phyloP scores from a whole-genome alignment of 2,797 vertebrate species.

The Onychomys leucogaster region DNA sequence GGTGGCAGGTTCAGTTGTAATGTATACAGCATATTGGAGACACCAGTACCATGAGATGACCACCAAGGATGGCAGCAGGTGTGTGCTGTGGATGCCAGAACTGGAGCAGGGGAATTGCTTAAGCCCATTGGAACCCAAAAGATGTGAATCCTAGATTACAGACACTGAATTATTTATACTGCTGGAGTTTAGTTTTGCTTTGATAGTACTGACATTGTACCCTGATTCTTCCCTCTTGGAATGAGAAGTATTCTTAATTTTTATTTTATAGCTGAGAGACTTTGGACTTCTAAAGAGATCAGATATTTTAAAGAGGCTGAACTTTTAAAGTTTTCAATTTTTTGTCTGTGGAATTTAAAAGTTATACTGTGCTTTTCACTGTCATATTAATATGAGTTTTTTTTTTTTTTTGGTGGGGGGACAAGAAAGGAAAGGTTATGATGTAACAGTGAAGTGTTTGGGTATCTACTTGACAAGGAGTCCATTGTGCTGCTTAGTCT shows the following conservation, averaged over 20 bases:
- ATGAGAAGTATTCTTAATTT: too few species aligned
- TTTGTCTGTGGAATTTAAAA: background rate
- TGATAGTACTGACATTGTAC: too few species aligned
- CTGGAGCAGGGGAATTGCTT: background rate
- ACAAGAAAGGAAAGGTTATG: too few species aligned
- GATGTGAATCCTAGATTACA: background rate
- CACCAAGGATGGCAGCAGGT: background rate
- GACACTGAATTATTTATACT: background rate
- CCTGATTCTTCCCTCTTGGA: too few species aligned
- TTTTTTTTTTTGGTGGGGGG: too few species aligned
- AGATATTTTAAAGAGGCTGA: too few species aligned
- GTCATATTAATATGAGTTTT: background rate
- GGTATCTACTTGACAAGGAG: background rate
- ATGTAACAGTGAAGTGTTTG: background rate
- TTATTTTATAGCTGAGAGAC: too few species aligned
- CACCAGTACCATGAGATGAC: background rate
- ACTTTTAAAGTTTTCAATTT: background rate
- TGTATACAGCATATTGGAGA: background rate
- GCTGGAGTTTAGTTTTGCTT: background rate
- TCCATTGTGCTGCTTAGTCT: background rate
- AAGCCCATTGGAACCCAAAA: background rate
- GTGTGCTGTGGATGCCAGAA: background rate
- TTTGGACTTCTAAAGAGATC: too few species aligned
- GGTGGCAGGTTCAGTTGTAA: background rate
- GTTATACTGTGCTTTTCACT: background rate